Evolutionary conservation across 2,113 vertebrate species (phyloP).

Genomic region (Diadophis punctatus): DNA sequence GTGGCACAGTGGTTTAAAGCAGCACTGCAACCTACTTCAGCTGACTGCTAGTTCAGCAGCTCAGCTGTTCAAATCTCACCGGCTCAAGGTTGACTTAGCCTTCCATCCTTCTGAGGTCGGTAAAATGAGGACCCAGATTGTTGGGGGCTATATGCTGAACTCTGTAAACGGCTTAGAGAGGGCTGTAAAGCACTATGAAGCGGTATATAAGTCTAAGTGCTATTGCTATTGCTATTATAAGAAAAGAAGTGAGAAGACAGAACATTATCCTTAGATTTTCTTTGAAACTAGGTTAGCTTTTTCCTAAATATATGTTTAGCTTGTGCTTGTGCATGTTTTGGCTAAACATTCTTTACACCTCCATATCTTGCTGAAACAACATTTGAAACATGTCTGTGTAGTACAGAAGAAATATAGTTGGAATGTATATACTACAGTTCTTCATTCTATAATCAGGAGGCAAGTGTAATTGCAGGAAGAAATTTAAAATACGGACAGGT

Average conservation of each 20-base stretch:
- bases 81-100: no score
- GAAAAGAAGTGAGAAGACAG: neutral
- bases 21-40: no score
- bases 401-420: neutral
- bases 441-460: neutral
- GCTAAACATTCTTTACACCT: neutral
- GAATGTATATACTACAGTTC: neutral
- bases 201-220: no score
- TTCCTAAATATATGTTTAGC: neutral
- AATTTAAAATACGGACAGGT: neutral
- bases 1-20: no score
- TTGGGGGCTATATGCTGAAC: no score
- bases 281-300: neutral
- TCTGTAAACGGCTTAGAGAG: no score
- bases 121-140: no score
- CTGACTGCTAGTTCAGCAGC: no score
- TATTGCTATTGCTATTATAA: no score
- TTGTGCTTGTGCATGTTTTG: neutral
- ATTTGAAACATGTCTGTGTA: neutral
- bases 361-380: neutral
- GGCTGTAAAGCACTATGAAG: no score
- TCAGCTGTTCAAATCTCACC: no score
- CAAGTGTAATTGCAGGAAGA: neutral
- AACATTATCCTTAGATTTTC: neutral
- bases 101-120: no score